phyloP scores from a whole-genome alignment of 2,113 vertebrate species.

The Proterorhinus semilunaris region DNA sequence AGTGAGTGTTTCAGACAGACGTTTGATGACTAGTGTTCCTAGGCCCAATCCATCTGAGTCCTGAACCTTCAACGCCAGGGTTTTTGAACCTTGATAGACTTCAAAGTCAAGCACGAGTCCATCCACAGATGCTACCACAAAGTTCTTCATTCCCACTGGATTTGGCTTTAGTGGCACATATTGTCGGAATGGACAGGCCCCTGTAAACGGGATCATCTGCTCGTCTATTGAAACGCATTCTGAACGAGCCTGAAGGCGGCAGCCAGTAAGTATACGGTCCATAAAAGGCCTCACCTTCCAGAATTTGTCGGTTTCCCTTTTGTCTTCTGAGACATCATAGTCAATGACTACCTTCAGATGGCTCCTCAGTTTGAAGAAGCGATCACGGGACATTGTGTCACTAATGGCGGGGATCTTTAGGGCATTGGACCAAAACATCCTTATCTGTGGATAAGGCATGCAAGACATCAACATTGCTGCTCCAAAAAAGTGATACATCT shows the following conservation, averaged over 20 bases:
- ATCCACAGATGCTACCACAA: neutral
- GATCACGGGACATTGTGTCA: too few relatives aligned
- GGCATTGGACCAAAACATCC: neutral
- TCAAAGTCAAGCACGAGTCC: neutral
- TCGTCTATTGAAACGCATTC: neutral
- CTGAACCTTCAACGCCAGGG: neutral
- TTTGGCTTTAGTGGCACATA: neutral
- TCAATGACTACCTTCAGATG: neutral
- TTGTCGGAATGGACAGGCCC: neutral
- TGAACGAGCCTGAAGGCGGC: neutral
- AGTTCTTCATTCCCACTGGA: neutral
- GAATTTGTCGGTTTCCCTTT: neutral
- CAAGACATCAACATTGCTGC: too few relatives aligned
- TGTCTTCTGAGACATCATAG: neutral
- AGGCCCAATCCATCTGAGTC: too few relatives aligned
- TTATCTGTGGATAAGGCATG: neutral
- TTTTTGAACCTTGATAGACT: neutral
- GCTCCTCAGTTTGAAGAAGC: too few relatives aligned
- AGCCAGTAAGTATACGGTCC: neutral
- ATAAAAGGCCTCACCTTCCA: constrained; percentile 1
- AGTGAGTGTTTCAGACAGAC: too few relatives aligned
- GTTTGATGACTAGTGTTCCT: too few relatives aligned
- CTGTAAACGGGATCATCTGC: neutral
- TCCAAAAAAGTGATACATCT: too few relatives aligned
- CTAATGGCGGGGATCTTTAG: neutral